Evolutionary conservation across 2,113 vertebrate genomes (phyloP).

Genomic region (Scortum barcoo): DNA sequence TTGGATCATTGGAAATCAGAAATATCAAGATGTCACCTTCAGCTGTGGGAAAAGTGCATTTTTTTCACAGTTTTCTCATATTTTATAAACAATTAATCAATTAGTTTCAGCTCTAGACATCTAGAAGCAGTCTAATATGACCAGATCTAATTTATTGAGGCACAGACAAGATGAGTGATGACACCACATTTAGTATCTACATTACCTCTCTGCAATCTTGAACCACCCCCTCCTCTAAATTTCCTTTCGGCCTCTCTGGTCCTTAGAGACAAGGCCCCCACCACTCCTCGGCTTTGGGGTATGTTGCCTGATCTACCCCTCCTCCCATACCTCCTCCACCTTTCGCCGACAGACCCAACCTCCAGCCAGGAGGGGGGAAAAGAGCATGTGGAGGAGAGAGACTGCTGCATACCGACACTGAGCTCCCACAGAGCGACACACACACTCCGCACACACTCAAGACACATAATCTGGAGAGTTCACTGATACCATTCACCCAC

Average conservation of each 20-base stretch:
- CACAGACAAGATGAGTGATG: conserved; percentile 28
- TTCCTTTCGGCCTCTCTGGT: background rate
- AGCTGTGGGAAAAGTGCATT: background rate
- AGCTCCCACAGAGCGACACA: conserved; percentile 49
- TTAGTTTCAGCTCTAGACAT: conserved; percentile 8
- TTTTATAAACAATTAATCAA: background rate
- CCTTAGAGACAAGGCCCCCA: conserved; percentile 38
- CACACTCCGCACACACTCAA: conserved; percentile 28
- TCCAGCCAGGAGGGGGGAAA: conserved; percentile 59
- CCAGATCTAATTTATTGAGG: conserved; percentile 20
- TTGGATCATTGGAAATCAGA: background rate
- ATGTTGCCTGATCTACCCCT: conserved; percentile 38
- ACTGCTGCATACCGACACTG: conserved; percentile 63
- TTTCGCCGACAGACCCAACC: conserved; percentile 46
- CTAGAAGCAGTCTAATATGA: background rate
- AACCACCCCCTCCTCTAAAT: conserved; percentile 27
- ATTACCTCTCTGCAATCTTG: background rate
- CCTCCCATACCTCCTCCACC: conserved; percentile 50
- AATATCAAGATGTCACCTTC: background rate
- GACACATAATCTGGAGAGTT: background rate
- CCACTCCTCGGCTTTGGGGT: conserved; percentile 53
- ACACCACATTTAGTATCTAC: conserved; percentile 28
- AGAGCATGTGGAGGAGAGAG: conserved; percentile 37
- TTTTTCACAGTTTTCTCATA: background rate
- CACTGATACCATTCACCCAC: background rate